Conservation (phyloP, 2,888 invertebrate genomes). For the Melieria omissa region DNA sequence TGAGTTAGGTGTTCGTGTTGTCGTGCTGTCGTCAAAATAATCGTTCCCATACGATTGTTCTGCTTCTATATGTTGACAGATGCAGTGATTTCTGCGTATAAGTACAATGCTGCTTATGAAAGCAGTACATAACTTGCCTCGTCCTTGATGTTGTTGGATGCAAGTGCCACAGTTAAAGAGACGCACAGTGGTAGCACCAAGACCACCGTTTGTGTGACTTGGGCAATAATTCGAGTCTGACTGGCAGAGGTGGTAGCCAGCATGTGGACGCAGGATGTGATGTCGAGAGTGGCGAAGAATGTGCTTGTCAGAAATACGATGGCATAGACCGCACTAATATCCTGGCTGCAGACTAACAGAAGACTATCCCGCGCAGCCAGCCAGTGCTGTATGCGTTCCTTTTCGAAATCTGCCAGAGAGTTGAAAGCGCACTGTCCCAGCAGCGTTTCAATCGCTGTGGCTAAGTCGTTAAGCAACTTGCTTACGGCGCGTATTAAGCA, state of each 20-base stretch:
- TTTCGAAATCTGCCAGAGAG: constrained; percentile 18
- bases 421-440: constrained; percentile 32
- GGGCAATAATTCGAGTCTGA: background rate
- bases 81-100: too few relatives aligned
- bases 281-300: constrained; percentile 48
- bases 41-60: too few relatives aligned
- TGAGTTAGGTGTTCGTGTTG: too few relatives aligned
- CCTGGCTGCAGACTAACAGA: constrained; percentile 48
- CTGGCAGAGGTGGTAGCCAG: constrained; percentile 24
- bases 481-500: constrained; percentile 46
- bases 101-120: too few relatives aligned
- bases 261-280: constrained; percentile 47
- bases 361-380: constrained; percentile 50
- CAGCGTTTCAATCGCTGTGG: constrained; percentile 40
- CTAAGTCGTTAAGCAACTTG: constrained; percentile 43
- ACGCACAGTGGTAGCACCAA: constrained; percentile 50
- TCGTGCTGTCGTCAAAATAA: too few relatives aligned
- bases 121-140: constrained; percentile 48
- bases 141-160: constrained; percentile 47
- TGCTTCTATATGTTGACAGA: too few relatives aligned
- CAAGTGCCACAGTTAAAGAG: constrained; percentile 44
- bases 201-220: constrained; percentile 30
- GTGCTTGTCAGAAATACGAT: constrained; percentile 48
- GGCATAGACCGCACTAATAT: constrained; percentile 54
- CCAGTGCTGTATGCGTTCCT: constrained; percentile 45